These are phyloP conservation scores for Aspidapion aeneum DNA, from an alignment of 2,888 invertebrate species.

Conservation along the genomic window DNA sequence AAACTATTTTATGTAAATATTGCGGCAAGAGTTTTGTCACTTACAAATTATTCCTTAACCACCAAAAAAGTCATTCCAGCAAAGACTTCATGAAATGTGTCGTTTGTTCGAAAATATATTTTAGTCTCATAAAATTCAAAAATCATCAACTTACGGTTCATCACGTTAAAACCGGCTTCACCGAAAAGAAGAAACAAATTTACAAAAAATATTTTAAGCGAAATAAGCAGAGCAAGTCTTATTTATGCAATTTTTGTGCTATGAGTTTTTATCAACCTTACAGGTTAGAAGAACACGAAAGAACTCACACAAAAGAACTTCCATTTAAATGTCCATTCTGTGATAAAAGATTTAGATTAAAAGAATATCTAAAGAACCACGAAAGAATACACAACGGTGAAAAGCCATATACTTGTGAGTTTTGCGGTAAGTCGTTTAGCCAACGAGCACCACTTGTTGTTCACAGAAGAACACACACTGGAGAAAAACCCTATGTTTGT, in stretches of 20 bases:
- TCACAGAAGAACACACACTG: constrained; percentile 42
- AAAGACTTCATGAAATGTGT: too few species aligned
- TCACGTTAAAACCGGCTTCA: neutral
- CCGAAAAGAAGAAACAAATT: too few species aligned
- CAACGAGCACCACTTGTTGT: constrained; percentile 38
- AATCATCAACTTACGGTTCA: neutral
- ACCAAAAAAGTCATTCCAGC: too few species aligned
- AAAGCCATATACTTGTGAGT: constrained; percentile 46
- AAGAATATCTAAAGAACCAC: constrained; percentile 28
- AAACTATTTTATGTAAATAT: too few species aligned
- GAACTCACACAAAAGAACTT: constrained; percentile 49
- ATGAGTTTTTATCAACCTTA: constrained; percentile 34
- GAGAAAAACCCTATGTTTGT: constrained; percentile 41
- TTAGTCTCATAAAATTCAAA: neutral
- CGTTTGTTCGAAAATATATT: neutral
- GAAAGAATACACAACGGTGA: constrained; percentile 48
- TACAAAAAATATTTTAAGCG: too few species aligned
- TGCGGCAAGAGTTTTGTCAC: too few species aligned
- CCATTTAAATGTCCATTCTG: constrained; percentile 35
- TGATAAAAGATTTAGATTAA: constrained; percentile 49
- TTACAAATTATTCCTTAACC: too few species aligned
- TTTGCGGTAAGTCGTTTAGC: constrained; percentile 52
- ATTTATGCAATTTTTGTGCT: constrained; percentile 38
- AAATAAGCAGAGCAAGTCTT: too few species aligned
- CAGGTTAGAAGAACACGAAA: constrained; percentile 36